Percentiles rank a stretch among this genome's conserved stretches.
phyloP scores from a whole-genome alignment of 2,888 invertebrate species.

The Agrochola lychnidis region DNA sequence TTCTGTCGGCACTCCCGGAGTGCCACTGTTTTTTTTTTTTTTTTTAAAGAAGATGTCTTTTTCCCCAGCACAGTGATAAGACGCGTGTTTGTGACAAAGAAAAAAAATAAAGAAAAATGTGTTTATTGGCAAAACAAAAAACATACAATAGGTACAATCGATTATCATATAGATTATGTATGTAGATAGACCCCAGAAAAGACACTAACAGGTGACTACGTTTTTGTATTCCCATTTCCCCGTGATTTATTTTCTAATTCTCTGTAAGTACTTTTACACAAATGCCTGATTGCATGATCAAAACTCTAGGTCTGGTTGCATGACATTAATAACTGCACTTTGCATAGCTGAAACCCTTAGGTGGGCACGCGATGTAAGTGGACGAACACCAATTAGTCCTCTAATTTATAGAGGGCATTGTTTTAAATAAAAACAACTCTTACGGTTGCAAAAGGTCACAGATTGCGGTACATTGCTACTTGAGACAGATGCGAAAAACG shows the following conservation, averaged over 20 bases:
- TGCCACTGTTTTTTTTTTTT: no score
- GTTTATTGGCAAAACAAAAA: neutral
- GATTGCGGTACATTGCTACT: neutral
- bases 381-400: neutral
- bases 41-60: neutral
- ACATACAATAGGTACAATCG: neutral
- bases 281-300: neutral
- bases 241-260: neutral
- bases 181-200: neutral
- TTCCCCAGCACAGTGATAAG: neutral
- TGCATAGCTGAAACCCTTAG: constrained; percentile 5
- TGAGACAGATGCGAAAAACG: neutral
- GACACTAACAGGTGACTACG: neutral
- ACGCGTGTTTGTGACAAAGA: no score
- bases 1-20: no score
- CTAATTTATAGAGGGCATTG: neutral
- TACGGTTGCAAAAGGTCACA: neutral
- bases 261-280: no score
- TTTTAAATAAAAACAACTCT: neutral
- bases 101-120: neutral
- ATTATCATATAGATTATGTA: neutral
- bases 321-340: constrained; percentile 12
- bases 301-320: neutral
- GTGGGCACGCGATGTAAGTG: constrained; percentile 22
- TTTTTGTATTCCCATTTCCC: neutral